Evolutionary conservation across 2,113 vertebrate genomes (phyloP).

Genomic region (Heteronetta atricapilla): DNA sequence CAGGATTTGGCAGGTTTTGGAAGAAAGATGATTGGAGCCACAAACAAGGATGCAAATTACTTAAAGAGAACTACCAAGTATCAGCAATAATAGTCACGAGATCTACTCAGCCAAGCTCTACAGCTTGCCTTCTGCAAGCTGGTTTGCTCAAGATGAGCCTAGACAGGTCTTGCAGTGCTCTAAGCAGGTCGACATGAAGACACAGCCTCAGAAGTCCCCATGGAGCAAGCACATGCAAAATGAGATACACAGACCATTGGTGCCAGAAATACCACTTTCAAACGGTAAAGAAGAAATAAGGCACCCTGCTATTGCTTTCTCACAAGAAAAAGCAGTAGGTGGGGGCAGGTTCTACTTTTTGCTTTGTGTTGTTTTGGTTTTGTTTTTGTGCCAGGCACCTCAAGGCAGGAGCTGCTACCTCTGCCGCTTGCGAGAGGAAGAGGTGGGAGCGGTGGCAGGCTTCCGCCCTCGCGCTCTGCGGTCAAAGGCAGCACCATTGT

Average conservation of each 20-base stretch:
- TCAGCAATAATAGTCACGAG: background rate
- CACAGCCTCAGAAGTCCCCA: background rate
- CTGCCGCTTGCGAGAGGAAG: background rate
- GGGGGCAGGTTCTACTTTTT: background rate
- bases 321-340: background rate
- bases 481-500: background rate
- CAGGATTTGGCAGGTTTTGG: background rate
- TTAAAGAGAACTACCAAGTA: background rate
- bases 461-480: fast-evolving
- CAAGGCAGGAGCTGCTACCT: background rate
- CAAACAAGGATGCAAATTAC: background rate
- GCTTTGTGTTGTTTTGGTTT: background rate
- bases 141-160: background rate
- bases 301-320: background rate
- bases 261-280: background rate
- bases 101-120: background rate
- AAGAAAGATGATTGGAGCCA: background rate
- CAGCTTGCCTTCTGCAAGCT: background rate
- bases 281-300: background rate
- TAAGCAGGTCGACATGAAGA: background rate
- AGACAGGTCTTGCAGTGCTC: background rate
- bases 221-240: background rate
- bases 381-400: background rate
- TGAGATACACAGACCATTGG: background rate
- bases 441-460: background rate